These are phyloP conservation scores for Emys orbicularis DNA, from an alignment of 2,797 vertebrate genomes.

Conservation along the genomic window DNA sequence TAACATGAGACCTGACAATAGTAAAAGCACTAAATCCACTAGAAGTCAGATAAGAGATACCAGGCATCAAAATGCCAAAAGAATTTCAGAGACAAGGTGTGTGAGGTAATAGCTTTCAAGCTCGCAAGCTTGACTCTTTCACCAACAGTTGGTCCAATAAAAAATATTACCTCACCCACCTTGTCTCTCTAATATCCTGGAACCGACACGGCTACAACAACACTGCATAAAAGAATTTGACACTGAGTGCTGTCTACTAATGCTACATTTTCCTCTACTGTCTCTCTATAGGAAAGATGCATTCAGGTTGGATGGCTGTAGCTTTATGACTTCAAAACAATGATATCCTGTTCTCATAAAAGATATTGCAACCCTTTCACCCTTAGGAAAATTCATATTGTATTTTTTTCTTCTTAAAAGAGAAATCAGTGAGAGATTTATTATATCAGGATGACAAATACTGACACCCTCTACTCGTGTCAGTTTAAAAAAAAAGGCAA, in stretches of 20 bases:
- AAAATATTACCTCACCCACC: background rate
- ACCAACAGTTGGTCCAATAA: background rate
- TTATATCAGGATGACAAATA: background rate
- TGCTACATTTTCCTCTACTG: background rate
- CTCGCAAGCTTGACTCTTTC: background rate
- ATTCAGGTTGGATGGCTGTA: background rate
- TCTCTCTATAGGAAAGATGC: background rate
- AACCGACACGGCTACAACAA: background rate
- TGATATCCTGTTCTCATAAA: background rate
- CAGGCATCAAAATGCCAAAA: background rate
- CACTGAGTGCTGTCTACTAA: background rate
- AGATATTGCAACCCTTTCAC: rapidly evolving
- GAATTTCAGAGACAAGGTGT: background rate
- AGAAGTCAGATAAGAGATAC: background rate
- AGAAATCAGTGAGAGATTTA: background rate
- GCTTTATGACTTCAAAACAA: background rate
- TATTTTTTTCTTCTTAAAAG: background rate
- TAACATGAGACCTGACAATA: background rate
- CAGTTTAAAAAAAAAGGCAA: background rate
- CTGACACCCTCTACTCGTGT: background rate
- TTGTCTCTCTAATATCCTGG: background rate
- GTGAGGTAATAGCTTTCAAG: background rate
- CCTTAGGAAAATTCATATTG: background rate
- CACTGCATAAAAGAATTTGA: background rate
- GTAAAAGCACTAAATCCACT: rapidly evolving